Percentiles rank a stretch among this genome's conserved stretches.
Conservation (phyloP, 1,140 invertebrate species). For the Pemphigus obesinymphae region DNA sequence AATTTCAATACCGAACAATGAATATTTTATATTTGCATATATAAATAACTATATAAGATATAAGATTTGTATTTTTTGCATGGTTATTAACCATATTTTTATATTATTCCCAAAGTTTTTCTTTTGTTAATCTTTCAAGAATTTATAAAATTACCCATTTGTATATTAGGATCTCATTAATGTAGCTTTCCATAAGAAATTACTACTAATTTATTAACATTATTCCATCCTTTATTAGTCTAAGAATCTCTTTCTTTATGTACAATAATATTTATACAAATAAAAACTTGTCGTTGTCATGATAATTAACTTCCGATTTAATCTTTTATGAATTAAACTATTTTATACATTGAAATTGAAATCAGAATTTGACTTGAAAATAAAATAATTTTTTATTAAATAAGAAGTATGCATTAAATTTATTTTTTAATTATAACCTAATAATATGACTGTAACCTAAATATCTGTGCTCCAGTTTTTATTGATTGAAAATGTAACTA, state of each 20-base stretch:
- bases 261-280: background rate
- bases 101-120: background rate
- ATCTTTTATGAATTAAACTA: background rate
- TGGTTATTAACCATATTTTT: constrained; percentile 31
- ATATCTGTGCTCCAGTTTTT: background rate
- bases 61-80: constrained; percentile 13
- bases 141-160: background rate
- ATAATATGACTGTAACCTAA: constrained; percentile 6
- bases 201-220: background rate
- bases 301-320: background rate
- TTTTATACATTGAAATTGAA: constrained; percentile 27
- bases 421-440: constrained; percentile 17
- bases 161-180: constrained; percentile 33
- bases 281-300: background rate
- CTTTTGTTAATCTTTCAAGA: background rate
- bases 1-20: background rate
- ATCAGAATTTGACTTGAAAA: background rate
- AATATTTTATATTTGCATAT: constrained; percentile 27
- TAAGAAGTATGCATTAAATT: background rate
- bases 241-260: constrained; percentile 11
- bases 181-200: constrained; percentile 15
- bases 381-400: background rate
- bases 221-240: constrained; percentile 5
- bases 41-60: constrained; percentile 6
- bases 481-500: background rate